Base-by-base conservation (phyloP, 1,140 invertebrate genomes). In the Hylyphantes graminicola region DNA sequence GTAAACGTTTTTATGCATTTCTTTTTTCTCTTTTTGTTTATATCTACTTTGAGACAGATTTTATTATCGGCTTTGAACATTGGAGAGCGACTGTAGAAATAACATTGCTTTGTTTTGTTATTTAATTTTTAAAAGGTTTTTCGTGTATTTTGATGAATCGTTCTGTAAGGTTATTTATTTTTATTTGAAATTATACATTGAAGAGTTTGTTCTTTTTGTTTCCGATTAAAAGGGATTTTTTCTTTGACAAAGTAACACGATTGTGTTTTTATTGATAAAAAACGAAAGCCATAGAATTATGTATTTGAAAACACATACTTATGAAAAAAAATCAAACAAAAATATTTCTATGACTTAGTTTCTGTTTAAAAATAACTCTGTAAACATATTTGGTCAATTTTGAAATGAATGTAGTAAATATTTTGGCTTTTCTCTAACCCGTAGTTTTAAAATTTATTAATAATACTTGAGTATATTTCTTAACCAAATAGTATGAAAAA, bases 11-110 rank as follows among this genome's bases (percentile, higher is more conserved):
- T 80, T 35, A 67, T 78, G n/a, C 35, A 15, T 53, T 55, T 73
- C 55, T 78, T 67, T 67, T 77, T 74, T 35, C 17, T 51, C 12
- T 65, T 78, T 65, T 17, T 9, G 12, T 65, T 21, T 21, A 65
- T 59, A 61, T 13, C 68, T 72, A 81, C 48, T 81, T 79, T 35
- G 15, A 63, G 21, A 35, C 7, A 55, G 77, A 80, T 74, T 83
- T 83, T 57, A 74, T 83, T 83, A 75, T 54, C 51, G 57, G 17
- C 59, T 75, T 50, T 68, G 80, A 83, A 83, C 80, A 57, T 75
- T 83, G 35, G 65, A 65, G 70, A 83, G 68, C 12, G 61, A 70
- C 54, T 80, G 17, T 8, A n/a, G 63, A 79, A 64, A 73, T 73
- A 50, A 17, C 21, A 13, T 17, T 13, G 12, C 17, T 68, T 48